Evolutionary conservation across 2,888 invertebrate genomes (phyloP), one percentile per base, ranked within the genome.

Genomic region (Hermaeophaga mercurialis): DNA sequence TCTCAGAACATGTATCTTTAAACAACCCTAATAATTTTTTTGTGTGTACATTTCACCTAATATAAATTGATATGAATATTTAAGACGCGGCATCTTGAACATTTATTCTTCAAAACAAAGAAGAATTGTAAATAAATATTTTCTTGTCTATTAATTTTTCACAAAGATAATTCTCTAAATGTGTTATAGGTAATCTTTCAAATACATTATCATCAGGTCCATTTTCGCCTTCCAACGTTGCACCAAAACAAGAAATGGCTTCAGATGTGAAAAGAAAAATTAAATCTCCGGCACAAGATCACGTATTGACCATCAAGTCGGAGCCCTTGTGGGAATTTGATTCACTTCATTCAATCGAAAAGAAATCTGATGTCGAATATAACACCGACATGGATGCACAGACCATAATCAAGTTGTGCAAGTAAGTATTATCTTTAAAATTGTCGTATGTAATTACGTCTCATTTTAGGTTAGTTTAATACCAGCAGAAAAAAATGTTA

Each of bases 331-430:
- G 78, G 78, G 77, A 78, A 43, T 70, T 77, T 61, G 78, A 77
- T 43, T 66, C 74, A 15, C 64, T 72, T 22, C 66, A 71, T 55
- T 67, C 69, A 3, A 64, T 69, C 4, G 88, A 88, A 49, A 84
- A 85, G 47, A 82, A 84, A 58, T 81, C 84, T 41, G 85, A 87
- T 28, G 82, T 85, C 45, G 82, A 85, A 60, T 89, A 88, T 74
- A 84, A 83, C 65, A 87, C 88, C 68, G 86, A 87, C 58, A 91
- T 93, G 91, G 87, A 82, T 69, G 84, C 93, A 14, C 88, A 87
- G 66, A 85, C 86, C 66, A 80, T 94, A 38, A 70, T 87, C 9
- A 85, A 89, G 50, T 78, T 86, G 2, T 89, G 90, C 80, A 89
- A 86, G 82, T 86, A 80, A 77, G 84, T 84, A 38, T 46, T 45